phyloP scores from a whole-genome alignment of 35 echinoderm and acorn worm species.

The Lytechinus variegatus region DNA sequence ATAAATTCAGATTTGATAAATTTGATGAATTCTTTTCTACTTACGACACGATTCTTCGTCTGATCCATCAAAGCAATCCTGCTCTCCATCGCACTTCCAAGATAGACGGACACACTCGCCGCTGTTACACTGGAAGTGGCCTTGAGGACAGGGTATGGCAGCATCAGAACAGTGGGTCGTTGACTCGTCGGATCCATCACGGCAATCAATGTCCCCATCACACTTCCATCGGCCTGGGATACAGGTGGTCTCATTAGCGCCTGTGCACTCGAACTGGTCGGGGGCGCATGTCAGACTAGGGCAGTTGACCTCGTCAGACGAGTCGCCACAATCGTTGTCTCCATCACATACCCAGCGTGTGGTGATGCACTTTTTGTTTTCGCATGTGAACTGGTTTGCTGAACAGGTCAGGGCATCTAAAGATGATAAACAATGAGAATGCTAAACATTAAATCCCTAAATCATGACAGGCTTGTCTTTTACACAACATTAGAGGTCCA shows the following conservation, averaged over 20 bases:
- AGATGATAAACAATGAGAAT: not conserved
- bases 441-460: too few relatives aligned
- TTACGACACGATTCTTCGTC: constrained; percentile 80
- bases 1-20: too few relatives aligned
- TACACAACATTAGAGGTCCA: too few relatives aligned
- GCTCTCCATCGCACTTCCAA: constrained; percentile 81
- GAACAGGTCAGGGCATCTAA: constrained; percentile 61
- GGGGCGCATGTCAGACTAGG: constrained; percentile 59
- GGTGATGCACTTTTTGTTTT: constrained; percentile 76
- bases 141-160: constrained; percentile 15
- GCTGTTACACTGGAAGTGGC: constrained; percentile 60
- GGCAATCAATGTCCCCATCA: constrained; percentile 69
- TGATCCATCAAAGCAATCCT: constrained; percentile 70
- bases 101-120: constrained; percentile 74
- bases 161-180: not conserved
- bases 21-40: not conserved
- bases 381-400: constrained; percentile 72
- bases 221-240: constrained; percentile 65
- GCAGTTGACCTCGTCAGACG: constrained; percentile 70
- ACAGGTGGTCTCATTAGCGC: constrained; percentile 55
- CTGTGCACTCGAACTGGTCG: constrained; percentile 68
- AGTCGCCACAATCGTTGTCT: constrained; percentile 78
- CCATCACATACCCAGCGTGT: constrained; percentile 78
- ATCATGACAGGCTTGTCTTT: too few relatives aligned
- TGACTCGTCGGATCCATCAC: constrained; percentile 61